phyloP scores from a whole-genome alignment of 1,140 invertebrate species.

The Cyclina sinensis region DNA sequence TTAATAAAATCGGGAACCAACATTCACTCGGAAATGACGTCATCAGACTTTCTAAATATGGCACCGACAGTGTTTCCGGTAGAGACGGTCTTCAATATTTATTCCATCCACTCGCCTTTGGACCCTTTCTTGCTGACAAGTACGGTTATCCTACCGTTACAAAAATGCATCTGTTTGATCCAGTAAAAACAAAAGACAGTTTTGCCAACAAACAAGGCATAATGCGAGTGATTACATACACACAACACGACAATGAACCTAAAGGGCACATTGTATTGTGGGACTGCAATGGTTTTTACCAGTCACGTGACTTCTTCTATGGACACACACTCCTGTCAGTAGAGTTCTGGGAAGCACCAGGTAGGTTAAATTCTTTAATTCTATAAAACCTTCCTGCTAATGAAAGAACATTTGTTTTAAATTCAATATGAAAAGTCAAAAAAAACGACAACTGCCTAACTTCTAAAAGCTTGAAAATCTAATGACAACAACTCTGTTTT shows the following conservation, averaged over 20 bases:
- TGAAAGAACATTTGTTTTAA: no score
- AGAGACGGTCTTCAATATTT: constrained; percentile 81
- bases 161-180: constrained; percentile 79
- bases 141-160: constrained; percentile 84
- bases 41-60: constrained; percentile 81
- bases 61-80: constrained; percentile 80
- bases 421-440: no score
- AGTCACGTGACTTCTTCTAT: constrained; percentile 82
- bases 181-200: constrained; percentile 79
- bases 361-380: constrained; percentile 64
- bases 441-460: no score
- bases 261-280: constrained; percentile 84
- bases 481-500: no score
- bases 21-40: constrained; percentile 81
- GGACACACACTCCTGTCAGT: constrained; percentile 82
- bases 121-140: constrained; percentile 84
- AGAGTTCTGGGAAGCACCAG: constrained; percentile 86
- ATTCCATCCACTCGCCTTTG: constrained; percentile 84
- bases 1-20: constrained; percentile 81
- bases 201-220: constrained; percentile 84
- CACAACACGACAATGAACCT: constrained; percentile 79
- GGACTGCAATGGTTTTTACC: constrained; percentile 84
- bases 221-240: constrained; percentile 83
- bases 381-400: no score
- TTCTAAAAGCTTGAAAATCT: no score